Evolutionary conservation across 2,113 vertebrate species (phyloP).

Genomic region (Asarcornis scutulata): DNA sequence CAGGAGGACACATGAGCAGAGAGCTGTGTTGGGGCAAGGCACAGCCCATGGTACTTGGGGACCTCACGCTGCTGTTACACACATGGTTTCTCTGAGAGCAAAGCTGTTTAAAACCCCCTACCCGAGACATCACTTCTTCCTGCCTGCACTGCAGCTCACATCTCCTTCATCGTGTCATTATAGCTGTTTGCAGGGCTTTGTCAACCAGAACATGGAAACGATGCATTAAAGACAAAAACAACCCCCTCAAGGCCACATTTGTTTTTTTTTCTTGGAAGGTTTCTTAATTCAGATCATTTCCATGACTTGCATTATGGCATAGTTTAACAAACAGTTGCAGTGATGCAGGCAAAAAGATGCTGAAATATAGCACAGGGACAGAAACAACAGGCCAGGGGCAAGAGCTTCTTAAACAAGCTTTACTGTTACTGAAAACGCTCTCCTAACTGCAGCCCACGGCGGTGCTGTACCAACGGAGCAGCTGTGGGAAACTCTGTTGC

Average conservation of each 20-base stretch:
- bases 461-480: not conserved
- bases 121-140: not conserved
- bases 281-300: not conserved
- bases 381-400: not conserved
- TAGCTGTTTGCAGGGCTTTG: not conserved
- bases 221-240: not conserved
- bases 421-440: not conserved
- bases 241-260: not conserved
- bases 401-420: slow-evolving; percentile 5
- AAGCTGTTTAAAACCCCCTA: not conserved
- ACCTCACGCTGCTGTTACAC: not conserved
- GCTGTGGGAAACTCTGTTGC: slow-evolving; percentile 33
- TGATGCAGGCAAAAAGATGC: not conserved
- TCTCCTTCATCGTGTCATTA: not conserved
- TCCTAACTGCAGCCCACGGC: not conserved
- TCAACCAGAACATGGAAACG: not conserved
- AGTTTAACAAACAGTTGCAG: not conserved
- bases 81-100: accelerated
- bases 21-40: not conserved
- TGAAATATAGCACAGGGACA: slow-evolving; percentile 5
- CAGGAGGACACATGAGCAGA: not conserved
- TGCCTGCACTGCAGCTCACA: not conserved
- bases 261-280: not conserved
- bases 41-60: not conserved
- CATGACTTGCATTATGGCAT: not conserved